Evolutionary conservation across 2,797 vertebrate species (phyloP).

Genomic region (Intellagama lesueurii): DNA sequence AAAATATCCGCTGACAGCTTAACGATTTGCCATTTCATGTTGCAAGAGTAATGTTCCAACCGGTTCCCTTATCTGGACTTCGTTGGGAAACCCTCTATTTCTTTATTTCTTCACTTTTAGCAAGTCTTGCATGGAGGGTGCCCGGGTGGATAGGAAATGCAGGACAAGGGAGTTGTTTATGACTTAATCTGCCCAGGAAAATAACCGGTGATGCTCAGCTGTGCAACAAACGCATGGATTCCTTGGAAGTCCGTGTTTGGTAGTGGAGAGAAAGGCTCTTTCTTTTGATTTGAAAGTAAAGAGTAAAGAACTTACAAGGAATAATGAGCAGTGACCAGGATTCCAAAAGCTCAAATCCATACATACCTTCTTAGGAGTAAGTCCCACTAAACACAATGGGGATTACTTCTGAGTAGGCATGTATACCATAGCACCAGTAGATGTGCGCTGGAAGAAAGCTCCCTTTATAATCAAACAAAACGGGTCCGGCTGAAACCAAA

Average conservation of each 20-base stretch:
- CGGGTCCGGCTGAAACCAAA: not conserved
- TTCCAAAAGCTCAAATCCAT: not conserved
- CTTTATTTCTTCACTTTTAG: no score
- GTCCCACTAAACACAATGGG: not conserved
- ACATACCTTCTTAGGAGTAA: not conserved
- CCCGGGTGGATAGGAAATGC: constrained; percentile 57
- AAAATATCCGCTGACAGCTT: constrained; percentile 83
- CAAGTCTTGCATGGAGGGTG: not conserved
- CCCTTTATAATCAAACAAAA: not conserved
- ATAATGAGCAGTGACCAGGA: constrained; percentile 29
- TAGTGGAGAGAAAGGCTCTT: not conserved
- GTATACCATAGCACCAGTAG: not conserved
- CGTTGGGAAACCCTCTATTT: constrained; percentile 73
- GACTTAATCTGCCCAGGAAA: constrained; percentile 72
- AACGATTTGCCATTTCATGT: constrained; percentile 80
- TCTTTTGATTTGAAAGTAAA: constrained; percentile 48
- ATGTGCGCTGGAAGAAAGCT: no score
- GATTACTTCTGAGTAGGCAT: not conserved
- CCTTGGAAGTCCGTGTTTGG: constrained; percentile 32
- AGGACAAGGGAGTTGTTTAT: constrained; percentile 67
- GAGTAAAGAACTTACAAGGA: constrained; percentile 39
- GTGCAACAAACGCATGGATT: constrained; percentile 57
- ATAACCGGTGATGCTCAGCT: constrained; percentile 72
- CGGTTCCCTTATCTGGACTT: constrained; percentile 73
- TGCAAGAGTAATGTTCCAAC: constrained; percentile 76